A percentile compares a stretch with the other conserved stretches of the same genome.
Evolutionary conservation across 2,797 vertebrate species (phyloP).

Genomic region (Poeciliopsis presidionis): DNA sequence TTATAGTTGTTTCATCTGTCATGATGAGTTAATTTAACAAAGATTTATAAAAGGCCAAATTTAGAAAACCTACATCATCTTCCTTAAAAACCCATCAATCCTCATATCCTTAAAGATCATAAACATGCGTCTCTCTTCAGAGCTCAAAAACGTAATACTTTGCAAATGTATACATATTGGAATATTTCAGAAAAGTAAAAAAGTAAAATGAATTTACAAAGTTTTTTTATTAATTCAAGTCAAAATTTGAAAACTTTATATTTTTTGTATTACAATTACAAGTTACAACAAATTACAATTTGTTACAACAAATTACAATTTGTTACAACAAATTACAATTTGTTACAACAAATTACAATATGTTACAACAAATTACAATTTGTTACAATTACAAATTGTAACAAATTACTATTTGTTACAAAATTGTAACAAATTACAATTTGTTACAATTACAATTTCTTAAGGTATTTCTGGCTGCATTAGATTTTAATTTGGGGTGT

Average conservation of each 20-base stretch:
- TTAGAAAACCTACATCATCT: neutral
- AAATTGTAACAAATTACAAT: no score
- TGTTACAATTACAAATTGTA: no score
- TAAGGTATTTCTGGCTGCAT: neutral
- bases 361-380: no score
- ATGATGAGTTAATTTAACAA: constrained; percentile 38
- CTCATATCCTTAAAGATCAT: neutral
- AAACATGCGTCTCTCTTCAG: neutral
- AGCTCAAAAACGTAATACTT: neutral
- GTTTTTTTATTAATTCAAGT: neutral
- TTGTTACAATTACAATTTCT: no score
- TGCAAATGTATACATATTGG: neutral
- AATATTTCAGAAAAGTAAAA: neutral
- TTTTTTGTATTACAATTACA: no score
- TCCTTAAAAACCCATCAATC: neutral
- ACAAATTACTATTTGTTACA: no score
- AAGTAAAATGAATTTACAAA: neutral
- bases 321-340: no score
- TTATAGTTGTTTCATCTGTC: constrained; percentile 43
- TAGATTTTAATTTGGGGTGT: neutral
- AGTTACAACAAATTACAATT: no score
- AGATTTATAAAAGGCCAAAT: constrained; percentile 35
- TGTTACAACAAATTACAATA: no score
- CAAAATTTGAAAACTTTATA: neutral
- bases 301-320: no score